Conservation (phyloP, 2,797 vertebrate genomes). For the Odontamblyopus rebecca region DNA sequence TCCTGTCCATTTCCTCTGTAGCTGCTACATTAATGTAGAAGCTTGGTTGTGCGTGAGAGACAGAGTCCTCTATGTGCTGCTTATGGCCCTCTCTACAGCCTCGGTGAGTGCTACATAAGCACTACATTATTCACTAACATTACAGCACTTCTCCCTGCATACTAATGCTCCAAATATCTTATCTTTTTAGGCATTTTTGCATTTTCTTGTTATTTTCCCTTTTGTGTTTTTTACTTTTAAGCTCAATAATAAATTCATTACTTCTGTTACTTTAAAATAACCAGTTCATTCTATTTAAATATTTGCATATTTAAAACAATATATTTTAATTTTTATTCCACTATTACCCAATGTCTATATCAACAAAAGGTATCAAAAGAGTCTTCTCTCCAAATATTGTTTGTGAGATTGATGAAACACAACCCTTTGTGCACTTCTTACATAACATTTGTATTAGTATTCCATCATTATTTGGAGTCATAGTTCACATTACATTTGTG, state of each 20-base stretch:
- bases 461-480: background rate
- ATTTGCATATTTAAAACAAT: background rate
- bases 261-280: background rate
- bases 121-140: constrained; percentile 15
- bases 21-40: constrained; percentile 20
- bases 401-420: background rate
- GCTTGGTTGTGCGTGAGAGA: constrained; percentile 13
- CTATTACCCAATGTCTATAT: no score
- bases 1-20: constrained; percentile 33
- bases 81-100: constrained; percentile 33
- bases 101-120: constrained; percentile 23
- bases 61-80: constrained; percentile 11
- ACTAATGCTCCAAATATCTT: constrained; percentile 25
- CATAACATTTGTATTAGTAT: background rate
- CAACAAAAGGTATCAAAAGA: no score
- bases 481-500: background rate
- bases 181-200: background rate
- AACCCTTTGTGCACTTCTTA: background rate
- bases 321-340: no score
- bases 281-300: background rate
- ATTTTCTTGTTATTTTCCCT: constrained; percentile 11
- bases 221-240: background rate
- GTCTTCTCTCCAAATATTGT: no score
- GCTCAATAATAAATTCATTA: background rate
- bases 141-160: constrained; percentile 23